Percentiles rank a stretch among this genome's conserved stretches.
These are phyloP conservation scores for Ochotona princeps DNA, from an alignment of 2,113 vertebrate genomes.

Conservation along the genomic window DNA sequence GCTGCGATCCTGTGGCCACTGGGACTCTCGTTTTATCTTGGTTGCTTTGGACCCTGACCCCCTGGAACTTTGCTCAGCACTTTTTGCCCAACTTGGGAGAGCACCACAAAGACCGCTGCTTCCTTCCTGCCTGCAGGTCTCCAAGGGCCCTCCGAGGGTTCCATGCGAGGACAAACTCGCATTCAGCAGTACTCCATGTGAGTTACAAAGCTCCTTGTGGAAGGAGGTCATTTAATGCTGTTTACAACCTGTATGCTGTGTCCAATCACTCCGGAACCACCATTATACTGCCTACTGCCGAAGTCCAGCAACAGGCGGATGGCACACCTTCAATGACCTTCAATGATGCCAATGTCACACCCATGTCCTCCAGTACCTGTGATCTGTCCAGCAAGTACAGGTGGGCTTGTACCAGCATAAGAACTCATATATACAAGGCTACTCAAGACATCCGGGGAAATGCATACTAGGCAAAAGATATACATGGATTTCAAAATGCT, in stretches of 20 bases:
- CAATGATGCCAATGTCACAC: too few species aligned
- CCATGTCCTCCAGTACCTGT: too few species aligned
- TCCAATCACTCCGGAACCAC: conserved; percentile 98
- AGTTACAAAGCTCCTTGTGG: conserved; percentile 94
- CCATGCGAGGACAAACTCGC: conserved; percentile 83
- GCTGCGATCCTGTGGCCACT: neutral
- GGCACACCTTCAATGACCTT: conserved; percentile 97
- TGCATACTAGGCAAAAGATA: too few species aligned
- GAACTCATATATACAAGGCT: neutral
- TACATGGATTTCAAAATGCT: too few species aligned
- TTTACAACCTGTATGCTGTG: conserved; percentile 96
- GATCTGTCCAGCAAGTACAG: neutral
- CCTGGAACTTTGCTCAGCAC: too few species aligned
- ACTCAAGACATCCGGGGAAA: too few species aligned
- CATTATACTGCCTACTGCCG: conserved; percentile 97
- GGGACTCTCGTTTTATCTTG: neutral
- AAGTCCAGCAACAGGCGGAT: conserved; percentile 92
- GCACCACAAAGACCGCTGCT: neutral
- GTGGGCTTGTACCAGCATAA: neutral
- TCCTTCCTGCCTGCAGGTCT: neutral
- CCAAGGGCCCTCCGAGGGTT: conserved; percentile 76
- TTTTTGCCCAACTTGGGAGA: neutral
- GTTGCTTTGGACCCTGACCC: neutral
- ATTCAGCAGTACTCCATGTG: conserved; percentile 84
- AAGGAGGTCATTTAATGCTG: conserved; percentile 86